Conservation (phyloP, 2,113 vertebrate genomes). For the Aix galericulata region DNA sequence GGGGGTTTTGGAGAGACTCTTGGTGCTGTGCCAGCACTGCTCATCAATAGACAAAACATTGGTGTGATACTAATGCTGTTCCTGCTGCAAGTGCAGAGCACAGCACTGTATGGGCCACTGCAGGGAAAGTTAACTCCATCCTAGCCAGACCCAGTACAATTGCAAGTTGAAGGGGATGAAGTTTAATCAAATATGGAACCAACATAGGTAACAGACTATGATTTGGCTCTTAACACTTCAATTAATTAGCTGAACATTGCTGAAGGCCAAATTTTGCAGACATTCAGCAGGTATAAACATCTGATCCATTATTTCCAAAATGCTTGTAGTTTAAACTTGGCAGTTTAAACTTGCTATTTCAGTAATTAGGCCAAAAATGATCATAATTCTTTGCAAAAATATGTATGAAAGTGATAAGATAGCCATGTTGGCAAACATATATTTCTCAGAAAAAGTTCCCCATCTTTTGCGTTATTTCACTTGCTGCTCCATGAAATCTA, state of each 20-base stretch:
- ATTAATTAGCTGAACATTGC: not conserved
- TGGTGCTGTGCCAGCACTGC: too few species aligned
- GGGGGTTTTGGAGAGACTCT: too few species aligned
- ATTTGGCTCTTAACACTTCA: not conserved
- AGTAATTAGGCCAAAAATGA: not conserved
- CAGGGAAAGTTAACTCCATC: too few species aligned
- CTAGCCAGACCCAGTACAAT: too few species aligned
- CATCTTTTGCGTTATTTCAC: not conserved
- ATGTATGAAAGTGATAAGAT: not conserved
- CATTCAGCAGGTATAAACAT: not conserved
- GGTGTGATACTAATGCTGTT: too few species aligned
- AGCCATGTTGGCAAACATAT: fast-evolving
- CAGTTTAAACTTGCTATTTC: not conserved
- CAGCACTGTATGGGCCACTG: too few species aligned
- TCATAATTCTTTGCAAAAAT: not conserved
- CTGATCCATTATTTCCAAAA: not conserved
- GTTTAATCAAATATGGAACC: not conserved
- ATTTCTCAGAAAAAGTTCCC: not conserved
- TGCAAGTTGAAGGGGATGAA: not conserved
- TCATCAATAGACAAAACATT: too few species aligned
- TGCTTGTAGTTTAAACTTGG: too few species aligned
- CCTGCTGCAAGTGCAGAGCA: too few species aligned
- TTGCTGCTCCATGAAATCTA: not conserved
- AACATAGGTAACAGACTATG: not conserved
- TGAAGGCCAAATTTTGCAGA: not conserved